Evolutionary conservation across 2,797 vertebrate species (phyloP).

Genomic region (Sebastes elongatus): DNA sequence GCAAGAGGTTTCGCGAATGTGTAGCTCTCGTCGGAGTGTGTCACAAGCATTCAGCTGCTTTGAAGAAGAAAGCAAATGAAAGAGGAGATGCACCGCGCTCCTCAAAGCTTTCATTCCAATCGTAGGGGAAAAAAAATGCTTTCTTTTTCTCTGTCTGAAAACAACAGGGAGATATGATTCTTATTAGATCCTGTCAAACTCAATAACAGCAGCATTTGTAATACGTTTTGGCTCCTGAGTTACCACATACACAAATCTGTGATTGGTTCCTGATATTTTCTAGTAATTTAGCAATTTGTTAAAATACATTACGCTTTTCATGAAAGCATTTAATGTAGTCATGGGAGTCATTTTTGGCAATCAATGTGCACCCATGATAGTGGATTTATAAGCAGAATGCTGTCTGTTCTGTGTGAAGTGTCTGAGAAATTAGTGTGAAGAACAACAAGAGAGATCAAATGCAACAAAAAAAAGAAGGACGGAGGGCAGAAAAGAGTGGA

Average conservation of each 20-base stretch:
- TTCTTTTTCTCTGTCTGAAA: constrained; percentile 13
- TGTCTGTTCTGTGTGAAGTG: background rate
- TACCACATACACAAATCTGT: background rate
- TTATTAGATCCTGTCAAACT: constrained; percentile 44
- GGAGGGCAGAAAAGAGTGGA: background rate
- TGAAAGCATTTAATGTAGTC: background rate
- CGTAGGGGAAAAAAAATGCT: background rate
- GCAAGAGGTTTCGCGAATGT: constrained; percentile 21
- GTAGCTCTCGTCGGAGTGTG: constrained; percentile 26
- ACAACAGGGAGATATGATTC: constrained; percentile 37
- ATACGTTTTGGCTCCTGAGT: background rate
- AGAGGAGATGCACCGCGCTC: constrained; percentile 18
- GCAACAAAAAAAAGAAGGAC: background rate
- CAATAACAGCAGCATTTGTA: constrained; percentile 15
- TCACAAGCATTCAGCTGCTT: constrained; percentile 47
- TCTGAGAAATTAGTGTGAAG: background rate
- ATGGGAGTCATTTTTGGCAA: background rate
- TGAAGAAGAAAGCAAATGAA: constrained; percentile 60
- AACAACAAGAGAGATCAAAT: constrained; percentile 6
- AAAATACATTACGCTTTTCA: constrained; percentile 15
- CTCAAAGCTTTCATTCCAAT: constrained; percentile 40
- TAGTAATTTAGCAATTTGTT: constrained; percentile 28
- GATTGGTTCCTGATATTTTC: constrained; percentile 18
- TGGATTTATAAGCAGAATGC: constrained; percentile 8
- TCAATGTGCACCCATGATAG: constrained; percentile 4